Evolutionary conservation across 1,140 invertebrate genomes (phyloP).

Genomic region (Psilanteris sp.): DNA sequence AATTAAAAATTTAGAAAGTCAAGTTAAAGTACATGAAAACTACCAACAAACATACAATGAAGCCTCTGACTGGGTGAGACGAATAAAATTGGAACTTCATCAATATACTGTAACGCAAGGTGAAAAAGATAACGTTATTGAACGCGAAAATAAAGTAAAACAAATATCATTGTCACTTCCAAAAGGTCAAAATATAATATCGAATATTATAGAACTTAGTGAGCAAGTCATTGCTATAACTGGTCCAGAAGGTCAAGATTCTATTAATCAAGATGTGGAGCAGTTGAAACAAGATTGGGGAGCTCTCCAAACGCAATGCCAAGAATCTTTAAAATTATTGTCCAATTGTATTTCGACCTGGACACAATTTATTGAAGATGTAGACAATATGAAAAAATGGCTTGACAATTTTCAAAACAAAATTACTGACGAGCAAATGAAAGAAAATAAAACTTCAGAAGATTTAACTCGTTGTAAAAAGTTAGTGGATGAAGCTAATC

Average conservation of each 20-base stretch:
- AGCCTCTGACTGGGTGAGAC: constrained; percentile 93
- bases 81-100: constrained; percentile 90
- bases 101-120: constrained; percentile 91
- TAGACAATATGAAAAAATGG: constrained; percentile 89
- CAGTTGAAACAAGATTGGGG: constrained; percentile 94
- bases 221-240: constrained; percentile 90
- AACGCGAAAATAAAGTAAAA: constrained; percentile 86
- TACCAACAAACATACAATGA: constrained; percentile 90
- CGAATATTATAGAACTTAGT: constrained; percentile 87
- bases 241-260: constrained; percentile 91
- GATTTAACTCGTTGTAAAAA: constrained; percentile 88
- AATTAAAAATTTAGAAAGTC: constrained; percentile 86
- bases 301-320: constrained; percentile 88
- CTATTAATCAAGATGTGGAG: constrained; percentile 90
- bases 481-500: constrained; percentile 87
- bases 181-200: constrained; percentile 86
- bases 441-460: constrained; percentile 89
- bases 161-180: constrained; percentile 85
- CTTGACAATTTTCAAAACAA: constrained; percentile 86
- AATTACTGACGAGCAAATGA: constrained; percentile 84
- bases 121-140: constrained; percentile 87
- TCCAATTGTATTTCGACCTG: constrained; percentile 91
- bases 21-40: constrained; percentile 92
- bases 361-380: constrained; percentile 90
- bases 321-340: constrained; percentile 88